These are phyloP conservation scores for Rhagoletis zephyria DNA, from an alignment of 1,140 invertebrate genomes.

Conservation along the genomic window DNA sequence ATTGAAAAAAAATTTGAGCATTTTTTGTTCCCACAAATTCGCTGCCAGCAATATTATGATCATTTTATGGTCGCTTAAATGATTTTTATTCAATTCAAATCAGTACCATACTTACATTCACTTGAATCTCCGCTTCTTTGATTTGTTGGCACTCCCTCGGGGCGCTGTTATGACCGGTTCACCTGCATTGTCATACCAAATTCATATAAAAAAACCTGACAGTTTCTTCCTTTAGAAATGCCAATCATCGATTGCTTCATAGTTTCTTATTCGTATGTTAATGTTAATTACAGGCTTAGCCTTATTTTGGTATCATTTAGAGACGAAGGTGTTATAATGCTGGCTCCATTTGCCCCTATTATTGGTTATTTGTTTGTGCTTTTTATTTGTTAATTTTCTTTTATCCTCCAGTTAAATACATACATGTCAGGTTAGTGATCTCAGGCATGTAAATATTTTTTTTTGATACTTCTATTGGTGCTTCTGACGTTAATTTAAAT, in stretches of 20 bases:
- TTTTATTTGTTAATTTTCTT: constrained; percentile 4
- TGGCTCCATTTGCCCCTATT: background rate
- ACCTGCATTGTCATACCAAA: constrained; percentile 20
- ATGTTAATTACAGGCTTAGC: constrained; percentile 11
- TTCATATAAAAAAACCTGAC: background rate
- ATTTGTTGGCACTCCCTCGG: background rate
- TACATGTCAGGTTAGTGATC: background rate
- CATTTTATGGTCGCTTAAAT: background rate
- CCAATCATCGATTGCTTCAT: constrained; percentile 13
- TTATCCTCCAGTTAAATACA: background rate
- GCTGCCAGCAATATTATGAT: constrained; percentile 10
- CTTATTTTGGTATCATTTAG: background rate
- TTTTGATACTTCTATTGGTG: too few relatives aligned
- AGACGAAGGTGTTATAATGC: background rate
- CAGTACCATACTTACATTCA: background rate
- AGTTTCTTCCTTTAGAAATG: constrained; percentile 39
- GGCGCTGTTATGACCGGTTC: background rate
- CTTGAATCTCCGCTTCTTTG: background rate
- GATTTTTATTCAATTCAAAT: background rate
- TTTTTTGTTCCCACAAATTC: background rate
- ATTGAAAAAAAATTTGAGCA: background rate
- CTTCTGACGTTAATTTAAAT: too few relatives aligned
- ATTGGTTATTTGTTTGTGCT: background rate
- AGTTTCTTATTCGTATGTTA: background rate
- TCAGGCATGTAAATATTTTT: background rate